Base-by-base conservation (phyloP, 2,797 vertebrate species). In the Poecilia gillii region DNA sequence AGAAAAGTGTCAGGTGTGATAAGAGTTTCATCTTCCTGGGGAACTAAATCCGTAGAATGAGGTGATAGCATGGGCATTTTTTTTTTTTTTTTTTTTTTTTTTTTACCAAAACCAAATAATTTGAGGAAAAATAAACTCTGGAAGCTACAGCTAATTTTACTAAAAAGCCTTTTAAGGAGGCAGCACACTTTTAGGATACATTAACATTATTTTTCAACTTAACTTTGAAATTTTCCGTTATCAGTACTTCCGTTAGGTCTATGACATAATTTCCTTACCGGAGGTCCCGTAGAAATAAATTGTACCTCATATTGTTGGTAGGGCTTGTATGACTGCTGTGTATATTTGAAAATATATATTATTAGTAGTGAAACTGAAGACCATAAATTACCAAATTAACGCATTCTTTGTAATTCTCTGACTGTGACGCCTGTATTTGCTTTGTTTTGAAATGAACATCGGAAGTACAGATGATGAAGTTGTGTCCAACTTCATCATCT, bases 401-500 rank as follows among this genome's bases (percentile, higher is more conserved):
- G 8, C 20, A 1, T 68, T 41, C 4, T 41, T 13, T 41, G 18
- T 41, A 41, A 43, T 25, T 2, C 0, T 43, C 64, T 41, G 64
- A 39, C 12, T 41, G 36, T 25, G 23, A 57, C 12, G 39, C 0
- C 12, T 0, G 12, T 14, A 20, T 14, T 28, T 46, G 41, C 28
- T 73, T 93, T 92, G 90, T 85, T 89, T 4, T 90, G 91, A 90
- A 90, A 74, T 18, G 0, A 0, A 0, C 0, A 0, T 0, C 80
- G 90, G 92, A 91, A 36, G 85, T 76, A 1, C 0, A 1, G 0
- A 39, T 39, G 39, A 39, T 39, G 39, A 39, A 39, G 39, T 20
- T 57, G 0, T 7, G 4, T 0, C 7, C 0, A 4, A 20, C 73
- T 85, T 75, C 1, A 28, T 1, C 13, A 13, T 23, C 7, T 13